phyloP scores from a whole-genome alignment of 2,113 vertebrate species.

The Cephalopterus ornatus region DNA sequence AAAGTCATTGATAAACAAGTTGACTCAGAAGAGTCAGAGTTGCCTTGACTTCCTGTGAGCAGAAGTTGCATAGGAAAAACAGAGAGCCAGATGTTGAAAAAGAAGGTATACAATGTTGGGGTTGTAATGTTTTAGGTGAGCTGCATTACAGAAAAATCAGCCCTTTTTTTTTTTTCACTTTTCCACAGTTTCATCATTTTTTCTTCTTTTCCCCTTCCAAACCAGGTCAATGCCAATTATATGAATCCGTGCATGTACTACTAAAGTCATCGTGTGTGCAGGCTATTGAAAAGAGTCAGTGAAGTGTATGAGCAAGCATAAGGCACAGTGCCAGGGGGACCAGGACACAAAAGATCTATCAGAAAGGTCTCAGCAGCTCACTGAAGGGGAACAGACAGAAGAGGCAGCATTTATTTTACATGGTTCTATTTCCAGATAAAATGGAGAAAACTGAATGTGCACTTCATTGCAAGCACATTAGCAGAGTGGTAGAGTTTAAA shows the following conservation, averaged over 20 bases:
- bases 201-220: neutral
- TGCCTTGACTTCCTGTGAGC: neutral
- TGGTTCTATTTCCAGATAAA: neutral
- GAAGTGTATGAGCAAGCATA: neutral
- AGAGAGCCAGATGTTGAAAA: neutral
- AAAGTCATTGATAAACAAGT: neutral
- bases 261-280: neutral
- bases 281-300: neutral
- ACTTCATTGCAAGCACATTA: neutral
- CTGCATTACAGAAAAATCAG: neutral
- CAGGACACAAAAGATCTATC: neutral
- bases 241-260: neutral
- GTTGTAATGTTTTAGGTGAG: neutral
- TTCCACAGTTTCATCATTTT: neutral
- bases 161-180: neutral
- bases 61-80: neutral
- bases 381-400: neutral
- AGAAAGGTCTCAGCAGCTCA: neutral
- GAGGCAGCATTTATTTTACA: neutral
- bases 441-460: neutral
- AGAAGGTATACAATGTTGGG: neutral
- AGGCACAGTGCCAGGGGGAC: accelerated
- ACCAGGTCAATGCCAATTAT: neutral
- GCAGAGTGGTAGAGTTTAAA: neutral
- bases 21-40: neutral